phyloP scores from a whole-genome alignment of 1,140 invertebrate genomes.

The Oncopodura yosiiana region DNA sequence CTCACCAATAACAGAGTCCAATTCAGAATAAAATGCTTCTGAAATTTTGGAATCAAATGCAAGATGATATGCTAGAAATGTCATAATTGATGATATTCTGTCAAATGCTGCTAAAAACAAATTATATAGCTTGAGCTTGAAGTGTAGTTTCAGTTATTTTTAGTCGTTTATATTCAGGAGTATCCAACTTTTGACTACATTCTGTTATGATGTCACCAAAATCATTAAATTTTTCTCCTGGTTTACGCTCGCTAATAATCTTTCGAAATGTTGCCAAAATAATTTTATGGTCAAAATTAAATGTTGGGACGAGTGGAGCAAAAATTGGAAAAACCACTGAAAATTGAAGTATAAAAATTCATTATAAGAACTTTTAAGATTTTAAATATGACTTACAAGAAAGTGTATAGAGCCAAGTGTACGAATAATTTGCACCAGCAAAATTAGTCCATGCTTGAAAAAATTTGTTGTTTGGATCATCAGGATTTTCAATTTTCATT shows the following conservation, averaged over 20 bases:
- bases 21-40: constrained; percentile 32
- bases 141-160: constrained; percentile 4
- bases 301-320: no score
- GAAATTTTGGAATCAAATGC: constrained; percentile 33
- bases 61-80: constrained; percentile 17
- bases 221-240: constrained; percentile 3
- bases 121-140: background rate
- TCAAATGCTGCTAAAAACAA: constrained; percentile 12
- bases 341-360: no score
- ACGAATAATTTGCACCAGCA: no score
- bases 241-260: no score
- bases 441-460: no score
- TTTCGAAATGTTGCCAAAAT: no score
- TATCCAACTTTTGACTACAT: constrained; percentile 5
- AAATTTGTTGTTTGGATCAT: constrained; percentile 27
- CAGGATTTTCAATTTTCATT: constrained; percentile 9
- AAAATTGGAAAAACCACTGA: no score
- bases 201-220: constrained; percentile 8
- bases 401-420: no score
- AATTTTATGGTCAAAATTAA: no score
- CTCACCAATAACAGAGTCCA: constrained; percentile 21
- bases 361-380: no score
- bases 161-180: constrained; percentile 7
- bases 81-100: background rate
- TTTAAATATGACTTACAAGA: no score